A percentile compares a stretch with the other conserved stretches of the same genome.
These are phyloP conservation scores for Macroteleia sp. DNA, from an alignment of 2,888 invertebrate genomes.

Conservation along the genomic window DNA sequence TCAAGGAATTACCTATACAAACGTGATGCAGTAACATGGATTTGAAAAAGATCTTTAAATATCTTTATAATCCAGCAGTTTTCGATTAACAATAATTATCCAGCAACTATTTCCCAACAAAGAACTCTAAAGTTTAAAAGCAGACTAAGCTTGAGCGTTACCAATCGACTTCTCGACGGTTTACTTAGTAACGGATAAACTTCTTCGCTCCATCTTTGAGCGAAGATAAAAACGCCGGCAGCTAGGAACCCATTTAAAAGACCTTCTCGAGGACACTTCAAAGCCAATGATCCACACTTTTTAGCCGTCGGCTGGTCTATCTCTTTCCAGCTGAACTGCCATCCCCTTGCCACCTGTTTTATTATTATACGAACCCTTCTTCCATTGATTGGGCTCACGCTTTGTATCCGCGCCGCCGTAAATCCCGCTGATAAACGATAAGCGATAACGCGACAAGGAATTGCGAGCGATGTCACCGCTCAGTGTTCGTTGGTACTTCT, in stretches of 20 bases:
- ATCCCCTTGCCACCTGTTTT: slow-evolving; percentile 20
- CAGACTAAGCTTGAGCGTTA: no score
- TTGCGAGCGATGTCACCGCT: not conserved
- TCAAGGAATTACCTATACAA: no score
- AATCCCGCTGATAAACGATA: slow-evolving; percentile 37
- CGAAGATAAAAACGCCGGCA: slow-evolving; percentile 5
- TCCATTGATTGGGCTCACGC: not conserved
- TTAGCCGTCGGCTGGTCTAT: slow-evolving; percentile 16
- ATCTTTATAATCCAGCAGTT: no score
- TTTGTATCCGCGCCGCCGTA: slow-evolving; percentile 8
- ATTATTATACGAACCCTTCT: slow-evolving; percentile 23
- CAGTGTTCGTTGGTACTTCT: slow-evolving; percentile 2
- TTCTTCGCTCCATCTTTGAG: not conserved
- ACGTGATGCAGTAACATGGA: no score
- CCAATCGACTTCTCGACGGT: not conserved
- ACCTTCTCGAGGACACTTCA: slow-evolving; percentile 17
- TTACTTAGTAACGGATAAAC: not conserved
- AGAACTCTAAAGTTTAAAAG: no score
- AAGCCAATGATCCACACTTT: slow-evolving; percentile 27
- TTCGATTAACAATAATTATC: no score
- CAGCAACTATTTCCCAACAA: no score
- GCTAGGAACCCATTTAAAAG: not conserved
- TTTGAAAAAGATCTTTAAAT: no score
- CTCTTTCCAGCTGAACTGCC: not conserved
- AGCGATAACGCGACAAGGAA: slow-evolving; percentile 5